A percentile compares a stretch with the other conserved stretches of the same genome.
Conservation (phyloP, 2,888 invertebrate genomes). For the Fragum sueziense region DNA sequence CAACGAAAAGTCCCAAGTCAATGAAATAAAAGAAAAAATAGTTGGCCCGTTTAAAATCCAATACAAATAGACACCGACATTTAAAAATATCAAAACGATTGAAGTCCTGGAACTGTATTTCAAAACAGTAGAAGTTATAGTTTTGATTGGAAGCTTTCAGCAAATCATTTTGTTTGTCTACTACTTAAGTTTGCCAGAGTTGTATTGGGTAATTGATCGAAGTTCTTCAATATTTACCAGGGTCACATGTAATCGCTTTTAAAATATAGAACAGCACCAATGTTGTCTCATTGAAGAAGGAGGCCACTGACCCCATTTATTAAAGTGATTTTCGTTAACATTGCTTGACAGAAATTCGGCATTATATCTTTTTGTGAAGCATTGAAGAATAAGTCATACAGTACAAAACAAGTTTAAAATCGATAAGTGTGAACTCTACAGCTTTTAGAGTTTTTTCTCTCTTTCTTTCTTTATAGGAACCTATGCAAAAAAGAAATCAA, state of each 20-base stretch:
- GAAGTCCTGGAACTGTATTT: neutral
- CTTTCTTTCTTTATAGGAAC: no score
- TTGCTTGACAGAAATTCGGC: no score
- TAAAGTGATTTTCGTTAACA: no score
- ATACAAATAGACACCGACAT: neutral
- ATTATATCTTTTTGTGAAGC: no score
- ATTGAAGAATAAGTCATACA: no score
- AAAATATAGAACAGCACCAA: no score
- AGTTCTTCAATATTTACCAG: neutral
- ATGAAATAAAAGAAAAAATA: neutral
- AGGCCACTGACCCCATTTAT: no score
- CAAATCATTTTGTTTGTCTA: neutral
- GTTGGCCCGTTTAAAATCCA: neutral
- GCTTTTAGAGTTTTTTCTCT: no score
- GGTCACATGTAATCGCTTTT: neutral
- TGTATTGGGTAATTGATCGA: constrained; percentile 12
- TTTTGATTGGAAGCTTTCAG: constrained; percentile 3
- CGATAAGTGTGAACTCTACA: no score
- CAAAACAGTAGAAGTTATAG: neutral
- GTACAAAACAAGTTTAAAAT: no score
- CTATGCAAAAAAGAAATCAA: no score
- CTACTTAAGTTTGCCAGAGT: neutral
- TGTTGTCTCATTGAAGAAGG: no score
- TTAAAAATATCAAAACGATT: neutral
- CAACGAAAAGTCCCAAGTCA: neutral